Conservation (phyloP, 2,888 invertebrate genomes). For the Leucoma salicis region DNA sequence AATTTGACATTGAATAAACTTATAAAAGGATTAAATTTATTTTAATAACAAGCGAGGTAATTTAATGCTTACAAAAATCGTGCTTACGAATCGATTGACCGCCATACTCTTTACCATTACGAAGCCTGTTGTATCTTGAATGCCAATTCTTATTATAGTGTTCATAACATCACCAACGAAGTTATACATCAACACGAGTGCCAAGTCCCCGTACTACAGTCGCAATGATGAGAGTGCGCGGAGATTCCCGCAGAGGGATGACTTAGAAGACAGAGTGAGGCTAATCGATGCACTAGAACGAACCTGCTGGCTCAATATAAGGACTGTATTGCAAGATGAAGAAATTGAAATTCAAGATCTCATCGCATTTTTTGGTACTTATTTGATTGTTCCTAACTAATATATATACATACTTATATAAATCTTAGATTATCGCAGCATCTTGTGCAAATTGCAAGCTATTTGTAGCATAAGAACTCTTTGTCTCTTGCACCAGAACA, state of each 20-base stretch:
- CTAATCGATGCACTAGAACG: slow-evolving; percentile 62
- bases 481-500: too few species aligned
- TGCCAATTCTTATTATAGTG: slow-evolving; percentile 59
- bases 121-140: slow-evolving; percentile 45
- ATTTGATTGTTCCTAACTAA: too few species aligned
- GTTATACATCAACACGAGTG: slow-evolving; percentile 75
- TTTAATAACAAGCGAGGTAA: slow-evolving; percentile 15
- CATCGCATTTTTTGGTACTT: slow-evolving; percentile 70
- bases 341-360: slow-evolving; percentile 79
- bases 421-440: too few species aligned
- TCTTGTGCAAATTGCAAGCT: too few species aligned
- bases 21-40: slow-evolving; percentile 5
- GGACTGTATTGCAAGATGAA: slow-evolving; percentile 65
- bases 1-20: slow-evolving; percentile 22
- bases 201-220: slow-evolving; percentile 69
- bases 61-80: slow-evolving; percentile 21
- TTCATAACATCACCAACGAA: slow-evolving; percentile 81
- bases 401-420: too few species aligned
- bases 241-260: slow-evolving; percentile 29
- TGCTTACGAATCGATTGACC: slow-evolving; percentile 14
- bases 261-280: slow-evolving; percentile 45
- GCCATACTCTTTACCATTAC: slow-evolving; percentile 3
- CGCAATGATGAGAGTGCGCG: slow-evolving; percentile 64
- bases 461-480: too few species aligned
- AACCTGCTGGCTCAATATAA: slow-evolving; percentile 63